Evolutionary conservation across 2,888 invertebrate species (phyloP), one percentile per base, ranked within the genome.

Genomic region (Hybos culiciformis): DNA sequence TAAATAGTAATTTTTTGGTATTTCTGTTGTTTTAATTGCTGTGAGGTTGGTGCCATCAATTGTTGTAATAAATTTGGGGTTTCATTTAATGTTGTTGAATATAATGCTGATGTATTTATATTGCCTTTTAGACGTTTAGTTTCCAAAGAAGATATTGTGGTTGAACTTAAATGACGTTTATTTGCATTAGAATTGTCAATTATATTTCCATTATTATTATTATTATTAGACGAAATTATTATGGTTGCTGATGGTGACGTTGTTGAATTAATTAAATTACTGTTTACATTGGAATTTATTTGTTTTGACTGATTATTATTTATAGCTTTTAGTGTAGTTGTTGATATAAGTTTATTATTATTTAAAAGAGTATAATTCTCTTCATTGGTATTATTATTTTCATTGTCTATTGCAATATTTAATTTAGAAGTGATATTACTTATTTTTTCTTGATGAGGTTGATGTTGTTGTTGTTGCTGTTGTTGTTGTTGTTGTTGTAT

Each of bases 51-150:
- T 45, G 74, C 70, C 12, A 77, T 76, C 37, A 77, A 57, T 53
- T 77, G 75, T 47, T 77, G 77, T 19, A 77, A 53, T 36, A 77
- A 60, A 54, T 76, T 75, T 5, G 73, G 58, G 21, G 66, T 55
- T 39, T 55, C 47, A 39, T 58, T 58, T 51, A 36, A 43, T 31
- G 31, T 18, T 36, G 45, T 38, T 43, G 49, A 40, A 33, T 44
- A 41, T n/a, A 45, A 24, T 41, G 43, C 26, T 34, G 41, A 36
- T 36, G 19, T n/a, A 19, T 19, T 14, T 20, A 20, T 36, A 20
- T 36, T 36, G 21, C 19, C 14, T 36, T 21, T 36, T 18, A 39
- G 37, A 21, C 50, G 42, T 39, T 50, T 52, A 17, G 48, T 32
- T 14, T 47, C 48, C 9, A 46, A 38, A 5, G 48, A 24, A 20